Evolutionary conservation across 2,888 invertebrate genomes (phyloP).

Genomic region (Beris morrisii): DNA sequence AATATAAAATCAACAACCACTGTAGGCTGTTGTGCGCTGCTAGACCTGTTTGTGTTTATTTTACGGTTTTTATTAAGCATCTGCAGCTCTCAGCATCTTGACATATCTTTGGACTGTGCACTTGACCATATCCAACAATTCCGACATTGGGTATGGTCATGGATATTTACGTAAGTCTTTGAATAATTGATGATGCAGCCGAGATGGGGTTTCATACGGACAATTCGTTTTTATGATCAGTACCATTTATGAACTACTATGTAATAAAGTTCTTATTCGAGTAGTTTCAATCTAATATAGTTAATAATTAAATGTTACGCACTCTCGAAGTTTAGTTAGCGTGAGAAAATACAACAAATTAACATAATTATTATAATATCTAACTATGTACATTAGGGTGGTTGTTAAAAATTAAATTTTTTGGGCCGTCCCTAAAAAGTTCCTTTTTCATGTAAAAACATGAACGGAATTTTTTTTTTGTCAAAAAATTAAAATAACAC

Average conservation of each 20-base stretch:
- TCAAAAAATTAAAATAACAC: too few relatives aligned
- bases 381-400: too few relatives aligned
- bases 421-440: too few relatives aligned
- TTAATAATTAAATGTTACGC: too few relatives aligned
- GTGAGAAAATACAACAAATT: too few relatives aligned
- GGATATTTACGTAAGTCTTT: not conserved
- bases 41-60: not conserved
- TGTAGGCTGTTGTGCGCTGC: not conserved
- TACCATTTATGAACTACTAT: not conserved
- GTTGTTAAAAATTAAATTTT: too few relatives aligned
- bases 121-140: not conserved
- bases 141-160: not conserved
- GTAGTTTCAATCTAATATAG: too few relatives aligned
- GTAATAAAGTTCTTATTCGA: too few relatives aligned
- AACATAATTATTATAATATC: too few relatives aligned
- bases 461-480: too few relatives aligned
- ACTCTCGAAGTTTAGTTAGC: too few relatives aligned
- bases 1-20: not conserved
- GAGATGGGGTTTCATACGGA: not conserved
- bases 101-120: not conserved
- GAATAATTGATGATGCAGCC: not conserved
- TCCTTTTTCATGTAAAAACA: too few relatives aligned
- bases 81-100: not conserved
- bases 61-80: not conserved
- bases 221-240: not conserved